Conservation (phyloP, 2,888 invertebrate species). For the Cheilosia pagana region DNA sequence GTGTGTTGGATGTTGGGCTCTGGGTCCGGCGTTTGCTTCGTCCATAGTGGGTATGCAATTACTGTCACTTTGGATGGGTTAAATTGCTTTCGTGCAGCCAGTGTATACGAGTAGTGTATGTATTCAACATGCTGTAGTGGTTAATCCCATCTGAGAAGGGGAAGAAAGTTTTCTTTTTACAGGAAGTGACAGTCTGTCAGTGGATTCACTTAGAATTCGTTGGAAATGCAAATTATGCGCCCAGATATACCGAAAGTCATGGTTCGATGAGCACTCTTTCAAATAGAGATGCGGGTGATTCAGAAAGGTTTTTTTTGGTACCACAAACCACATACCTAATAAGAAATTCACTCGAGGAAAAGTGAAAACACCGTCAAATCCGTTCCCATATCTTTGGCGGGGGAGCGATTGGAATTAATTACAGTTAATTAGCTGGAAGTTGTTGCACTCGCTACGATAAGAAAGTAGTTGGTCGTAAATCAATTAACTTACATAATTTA, state of each 20-base stretch:
- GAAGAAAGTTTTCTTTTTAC: background rate
- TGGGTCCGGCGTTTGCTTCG: background rate
- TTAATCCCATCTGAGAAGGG: conserved; percentile 14
- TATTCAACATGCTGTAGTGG: background rate
- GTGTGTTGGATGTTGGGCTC: background rate
- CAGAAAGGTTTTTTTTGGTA: conserved; percentile 24
- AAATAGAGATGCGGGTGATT: conserved; percentile 17
- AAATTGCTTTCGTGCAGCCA: background rate
- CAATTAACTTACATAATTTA: conserved; percentile 30
- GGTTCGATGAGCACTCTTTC: conserved; percentile 16
- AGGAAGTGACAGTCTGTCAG: conserved; percentile 4
- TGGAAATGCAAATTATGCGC: background rate
- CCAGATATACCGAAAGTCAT: conserved; percentile 20
- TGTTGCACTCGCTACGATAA: conserved; percentile 19
- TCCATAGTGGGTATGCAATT: conserved; percentile 25
- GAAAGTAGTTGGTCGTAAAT: conserved; percentile 14
- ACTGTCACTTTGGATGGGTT: conserved; percentile 20
- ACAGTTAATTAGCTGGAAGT: conserved; percentile 42
- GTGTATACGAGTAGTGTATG: background rate
- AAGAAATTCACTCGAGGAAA: conserved; percentile 9
- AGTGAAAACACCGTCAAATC: conserved; percentile 47
- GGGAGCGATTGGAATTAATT: conserved; percentile 43
- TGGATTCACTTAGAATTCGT: conserved; percentile 20
- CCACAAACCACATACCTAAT: background rate
- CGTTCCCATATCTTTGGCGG: conserved; percentile 9